These are phyloP conservation scores for Rotaria socialis DNA, from an alignment of 2,888 invertebrate species.

Conservation along the genomic window DNA sequence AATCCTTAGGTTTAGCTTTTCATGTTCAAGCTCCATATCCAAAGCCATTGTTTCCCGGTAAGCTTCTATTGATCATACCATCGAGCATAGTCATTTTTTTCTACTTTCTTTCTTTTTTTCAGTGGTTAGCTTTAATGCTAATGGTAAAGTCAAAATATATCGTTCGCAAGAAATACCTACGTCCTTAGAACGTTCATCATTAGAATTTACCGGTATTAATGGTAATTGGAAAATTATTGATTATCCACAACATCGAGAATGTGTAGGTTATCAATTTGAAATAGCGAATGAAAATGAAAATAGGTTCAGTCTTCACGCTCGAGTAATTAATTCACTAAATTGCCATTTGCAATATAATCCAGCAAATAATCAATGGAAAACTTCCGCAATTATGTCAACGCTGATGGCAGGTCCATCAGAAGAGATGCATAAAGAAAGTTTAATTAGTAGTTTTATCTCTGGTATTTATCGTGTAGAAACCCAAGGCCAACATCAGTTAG, in stretches of 20 bases:
- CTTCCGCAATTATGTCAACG: background rate
- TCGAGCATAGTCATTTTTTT: background rate
- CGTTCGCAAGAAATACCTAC: background rate
- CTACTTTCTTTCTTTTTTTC: background rate
- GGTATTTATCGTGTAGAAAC: background rate
- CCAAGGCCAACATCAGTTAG: background rate
- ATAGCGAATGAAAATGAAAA: background rate
- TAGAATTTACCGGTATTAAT: background rate
- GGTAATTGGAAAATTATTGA: background rate
- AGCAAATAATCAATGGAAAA: background rate
- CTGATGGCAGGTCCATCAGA: background rate
- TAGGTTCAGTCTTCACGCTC: background rate
- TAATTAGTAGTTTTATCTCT: background rate
- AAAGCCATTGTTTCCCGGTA: background rate
- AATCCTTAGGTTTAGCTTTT: background rate
- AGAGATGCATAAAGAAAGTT: background rate
- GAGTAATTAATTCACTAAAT: background rate
- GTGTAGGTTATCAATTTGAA: background rate
- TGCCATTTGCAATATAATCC: background rate
- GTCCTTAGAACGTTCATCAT: background rate
- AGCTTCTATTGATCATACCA: too few relatives aligned
- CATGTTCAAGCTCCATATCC: background rate
- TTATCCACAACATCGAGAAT: background rate
- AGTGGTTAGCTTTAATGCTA: background rate
- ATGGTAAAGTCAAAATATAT: background rate